Conservation (phyloP, 2,113 vertebrate species). For the Entomyzon cyanotis region DNA sequence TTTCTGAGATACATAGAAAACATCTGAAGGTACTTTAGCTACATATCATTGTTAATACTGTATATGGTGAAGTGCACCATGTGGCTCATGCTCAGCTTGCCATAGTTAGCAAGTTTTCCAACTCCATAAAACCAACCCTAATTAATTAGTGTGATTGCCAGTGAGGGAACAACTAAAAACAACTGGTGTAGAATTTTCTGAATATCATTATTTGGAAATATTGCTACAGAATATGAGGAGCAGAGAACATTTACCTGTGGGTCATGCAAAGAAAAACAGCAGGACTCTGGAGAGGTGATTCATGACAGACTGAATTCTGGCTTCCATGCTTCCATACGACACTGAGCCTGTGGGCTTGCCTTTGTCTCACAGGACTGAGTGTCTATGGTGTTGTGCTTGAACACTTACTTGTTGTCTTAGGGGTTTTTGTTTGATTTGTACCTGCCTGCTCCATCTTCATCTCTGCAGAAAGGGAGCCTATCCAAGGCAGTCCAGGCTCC, state of each 20-base stretch:
- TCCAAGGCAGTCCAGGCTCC: neutral
- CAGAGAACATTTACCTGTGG: neutral
- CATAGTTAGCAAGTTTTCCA: neutral
- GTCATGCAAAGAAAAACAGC: neutral
- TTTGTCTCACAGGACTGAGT: neutral
- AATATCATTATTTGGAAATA: neutral
- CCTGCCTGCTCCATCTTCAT: neutral
- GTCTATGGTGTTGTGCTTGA: neutral
- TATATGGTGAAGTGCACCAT: neutral
- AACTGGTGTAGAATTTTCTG: neutral
- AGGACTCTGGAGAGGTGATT: neutral
- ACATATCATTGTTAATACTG: neutral
- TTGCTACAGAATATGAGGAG: neutral
- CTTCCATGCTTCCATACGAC: neutral
- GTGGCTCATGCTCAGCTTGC: neutral
- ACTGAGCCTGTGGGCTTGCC: neutral
- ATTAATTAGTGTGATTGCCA: neutral
- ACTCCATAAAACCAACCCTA: neutral
- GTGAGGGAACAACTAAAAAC: neutral
- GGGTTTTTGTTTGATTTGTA: neutral
- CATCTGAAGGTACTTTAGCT: neutral
- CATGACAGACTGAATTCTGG: neutral
- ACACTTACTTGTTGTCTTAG: neutral
- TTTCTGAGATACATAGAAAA: neutral
- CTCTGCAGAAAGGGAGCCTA: neutral